These are phyloP conservation scores for Agapornis canus DNA, from an alignment of 2,797 vertebrate genomes.

Conservation along the genomic window DNA sequence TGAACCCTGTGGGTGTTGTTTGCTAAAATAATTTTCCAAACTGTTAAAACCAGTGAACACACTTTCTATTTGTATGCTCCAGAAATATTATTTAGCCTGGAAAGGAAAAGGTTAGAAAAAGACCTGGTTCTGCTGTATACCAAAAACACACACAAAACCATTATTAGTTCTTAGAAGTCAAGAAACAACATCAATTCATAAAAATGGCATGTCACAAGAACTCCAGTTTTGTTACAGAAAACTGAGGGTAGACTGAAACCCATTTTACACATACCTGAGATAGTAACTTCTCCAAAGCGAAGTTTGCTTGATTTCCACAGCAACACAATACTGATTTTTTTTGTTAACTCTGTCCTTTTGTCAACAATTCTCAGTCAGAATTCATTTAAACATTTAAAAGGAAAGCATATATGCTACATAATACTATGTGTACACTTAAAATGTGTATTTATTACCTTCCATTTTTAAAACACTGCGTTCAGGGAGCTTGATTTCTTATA, in stretches of 20 bases:
- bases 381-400: not conserved
- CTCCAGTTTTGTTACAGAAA: not conserved
- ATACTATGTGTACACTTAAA: not conserved
- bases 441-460: not conserved
- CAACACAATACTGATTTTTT: not conserved
- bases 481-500: not conserved
- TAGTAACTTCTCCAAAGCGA: not conserved
- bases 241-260: not conserved
- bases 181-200: not conserved
- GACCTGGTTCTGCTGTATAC: not conserved
- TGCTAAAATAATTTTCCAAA: not conserved
- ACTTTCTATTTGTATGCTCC: not conserved
- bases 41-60: not conserved
- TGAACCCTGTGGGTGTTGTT: not conserved
- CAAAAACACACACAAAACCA: not conserved
- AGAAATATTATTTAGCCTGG: not conserved
- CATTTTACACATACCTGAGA: not conserved
- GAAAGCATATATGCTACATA: not conserved
- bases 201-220: not conserved
- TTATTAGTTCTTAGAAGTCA: not conserved
- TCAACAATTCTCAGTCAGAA: not conserved
- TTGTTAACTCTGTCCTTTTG: not conserved
- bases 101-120: slow-evolving; percentile 4
- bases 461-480: not conserved
- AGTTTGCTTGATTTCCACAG: not conserved